Evolutionary conservation across 2,888 invertebrate genomes (phyloP), one percentile per base, ranked within the genome.

Genomic region (Calameuta filiformis): DNA sequence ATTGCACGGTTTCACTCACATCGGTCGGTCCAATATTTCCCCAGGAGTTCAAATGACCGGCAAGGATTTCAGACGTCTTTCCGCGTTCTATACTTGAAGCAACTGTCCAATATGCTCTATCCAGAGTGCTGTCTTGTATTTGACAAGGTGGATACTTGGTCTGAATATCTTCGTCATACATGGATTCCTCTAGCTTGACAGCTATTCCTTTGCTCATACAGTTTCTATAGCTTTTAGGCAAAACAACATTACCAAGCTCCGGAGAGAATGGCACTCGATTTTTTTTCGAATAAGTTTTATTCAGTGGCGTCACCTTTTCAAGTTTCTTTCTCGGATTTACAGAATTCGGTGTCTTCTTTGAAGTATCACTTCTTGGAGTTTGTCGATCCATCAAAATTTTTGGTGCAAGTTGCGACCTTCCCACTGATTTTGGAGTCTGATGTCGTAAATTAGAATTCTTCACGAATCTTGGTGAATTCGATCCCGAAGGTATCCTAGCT

Each of bases 151-250:
- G 9, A 35, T n/a, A 12, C 9, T 75, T 71, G 35, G 37, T 78
- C 1, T 82, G 81, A 33, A 35, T 68, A 73, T 87, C 85, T 6
- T 87, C 86, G 11, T 89, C 85, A 73, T 85, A 85, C 80, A 83
- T 85, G 4, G 79, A 79, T 73, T 86, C 83, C 77, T 87, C 80
- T 23, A 90, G 81, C 35, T 85, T 89, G 30, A 85, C 68, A 4
- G 84, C 83, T n/a, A 86, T 75, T 35, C 81, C 82, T 75, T 76
- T 85, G 0, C 79, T 0, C 9, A 6, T 56, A 56, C 6, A 56
- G 23, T 56, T 56, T 56, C 56, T 23, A 56, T 23, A 56, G 23
- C 23, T 15, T 56, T 56, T 2, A 9, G 4, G 23, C 23, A 56
- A 56, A 9, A 56, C 23, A 56, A 9, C 56, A 23, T 56, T 56